phyloP scores from a whole-genome alignment of 2,888 invertebrate species.

The Nephrotoma flavescens region DNA sequence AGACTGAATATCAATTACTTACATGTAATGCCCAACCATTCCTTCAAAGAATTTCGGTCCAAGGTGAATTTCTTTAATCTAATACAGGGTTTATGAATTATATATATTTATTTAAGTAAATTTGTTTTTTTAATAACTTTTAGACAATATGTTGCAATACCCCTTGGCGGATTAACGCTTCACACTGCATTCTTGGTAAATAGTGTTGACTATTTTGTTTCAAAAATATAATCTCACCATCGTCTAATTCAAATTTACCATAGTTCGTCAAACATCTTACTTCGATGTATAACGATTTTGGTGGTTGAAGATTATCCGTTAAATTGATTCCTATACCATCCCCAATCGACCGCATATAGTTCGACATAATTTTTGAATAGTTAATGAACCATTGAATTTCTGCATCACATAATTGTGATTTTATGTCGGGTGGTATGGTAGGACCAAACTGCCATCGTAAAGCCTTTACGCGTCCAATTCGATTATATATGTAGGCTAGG shows the following conservation, averaged over 20 bases:
- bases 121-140: neutral
- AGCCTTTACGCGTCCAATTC: slow-evolving; percentile 66
- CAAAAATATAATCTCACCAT: slow-evolving; percentile 77
- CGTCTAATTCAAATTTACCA: slow-evolving; percentile 85
- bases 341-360: slow-evolving; percentile 82
- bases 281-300: slow-evolving; percentile 83
- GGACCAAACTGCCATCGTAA: slow-evolving; percentile 94
- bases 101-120: neutral
- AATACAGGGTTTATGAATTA: neutral
- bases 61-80: slow-evolving; percentile 50
- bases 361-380: slow-evolving; percentile 72
- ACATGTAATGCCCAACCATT: slow-evolving; percentile 71
- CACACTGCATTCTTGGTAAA: slow-evolving; percentile 75
- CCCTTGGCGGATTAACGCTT: slow-evolving; percentile 79
- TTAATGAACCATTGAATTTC: slow-evolving; percentile 81
- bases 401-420: slow-evolving; percentile 58
- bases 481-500: slow-evolving; percentile 65
- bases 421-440: slow-evolving; percentile 73
- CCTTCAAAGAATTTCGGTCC: slow-evolving; percentile 57
- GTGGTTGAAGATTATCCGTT: slow-evolving; percentile 75
- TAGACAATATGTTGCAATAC: slow-evolving; percentile 59
- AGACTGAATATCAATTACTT: slow-evolving; percentile 44
- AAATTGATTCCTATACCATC: slow-evolving; percentile 72
- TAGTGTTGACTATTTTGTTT: slow-evolving; percentile 87
- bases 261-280: slow-evolving; percentile 82